These are phyloP conservation scores for Anthrax anthrax DNA, from an alignment of 2,888 invertebrate species.

Conservation along the genomic window DNA sequence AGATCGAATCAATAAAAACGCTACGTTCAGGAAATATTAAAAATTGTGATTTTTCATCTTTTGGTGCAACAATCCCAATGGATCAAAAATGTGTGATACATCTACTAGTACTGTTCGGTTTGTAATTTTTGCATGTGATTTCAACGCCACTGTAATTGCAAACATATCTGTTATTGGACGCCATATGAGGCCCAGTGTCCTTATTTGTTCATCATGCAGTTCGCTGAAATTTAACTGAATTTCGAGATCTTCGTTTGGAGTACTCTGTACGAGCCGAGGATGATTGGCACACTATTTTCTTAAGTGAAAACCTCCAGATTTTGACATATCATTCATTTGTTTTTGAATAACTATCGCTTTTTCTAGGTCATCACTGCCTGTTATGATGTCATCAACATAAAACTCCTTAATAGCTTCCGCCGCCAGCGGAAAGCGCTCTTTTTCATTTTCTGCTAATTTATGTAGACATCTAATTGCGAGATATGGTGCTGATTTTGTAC, in stretches of 20 bases:
- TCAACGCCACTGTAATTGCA: not conserved
- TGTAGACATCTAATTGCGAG: not conserved
- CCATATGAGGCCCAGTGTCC: not conserved
- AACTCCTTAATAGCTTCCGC: not conserved
- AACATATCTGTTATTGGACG: not conserved
- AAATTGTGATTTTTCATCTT: too few species aligned
- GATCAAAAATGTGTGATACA: not conserved
- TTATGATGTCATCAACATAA: constrained; percentile 3
- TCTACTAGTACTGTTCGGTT: not conserved
- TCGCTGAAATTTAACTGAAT: not conserved
- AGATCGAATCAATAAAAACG: too few species aligned
- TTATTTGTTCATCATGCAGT: not conserved
- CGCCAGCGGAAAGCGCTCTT: not conserved
- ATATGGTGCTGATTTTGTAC: not conserved
- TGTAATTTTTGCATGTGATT: not conserved
- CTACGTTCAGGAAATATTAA: too few species aligned
- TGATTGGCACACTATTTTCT: not conserved
- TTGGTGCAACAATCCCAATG: too few species aligned
- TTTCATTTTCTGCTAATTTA: not conserved
- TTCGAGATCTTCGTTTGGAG: not conserved
- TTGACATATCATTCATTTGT: not conserved
- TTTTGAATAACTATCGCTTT: not conserved
- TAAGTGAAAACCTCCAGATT: not conserved
- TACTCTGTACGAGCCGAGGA: not conserved
- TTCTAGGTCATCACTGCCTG: not conserved